Evolutionary conservation across 1,140 invertebrate species (phyloP), one percentile per base, ranked within the genome.

Genomic region (Cotesia typhae): DNA sequence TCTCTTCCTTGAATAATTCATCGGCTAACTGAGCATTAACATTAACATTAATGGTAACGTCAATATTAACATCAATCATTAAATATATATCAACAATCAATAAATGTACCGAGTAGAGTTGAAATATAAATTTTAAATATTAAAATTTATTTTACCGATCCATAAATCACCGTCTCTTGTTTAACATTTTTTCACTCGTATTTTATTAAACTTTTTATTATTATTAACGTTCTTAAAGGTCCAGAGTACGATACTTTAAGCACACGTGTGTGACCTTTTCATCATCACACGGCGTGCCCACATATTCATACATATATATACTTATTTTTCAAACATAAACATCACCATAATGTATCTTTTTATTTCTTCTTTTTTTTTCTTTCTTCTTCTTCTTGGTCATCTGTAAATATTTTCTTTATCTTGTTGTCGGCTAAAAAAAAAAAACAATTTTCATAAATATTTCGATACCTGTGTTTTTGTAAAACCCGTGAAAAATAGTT

Each of bases 401-500:
- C 53, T 17, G 5, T 12, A 57, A 57, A n/a, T 57, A 57, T 57
- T 14, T 17, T 57, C 53, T 57, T 20, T 57, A 20, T 20, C 53
- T 20, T 17, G 17, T 28, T 66, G 64, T 52, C 36, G 64, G 51
- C 36, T 7, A 36, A 55, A 67, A 53, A 36, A 55, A 67, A 53
- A 12, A n/a, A 55, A 35, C 4, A 67, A 36, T 63, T 37, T 63
- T 12, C 60, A 37, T 63, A 63, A 63, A 37, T 38, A 63, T 63
- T 37, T 53, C 17, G 20, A 20, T 28, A 17, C 7, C 4, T 9
- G 20, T 59, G 41, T 47, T 47, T 47, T 47, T 47, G 41, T 67
- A 9, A 35, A 28, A 51, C 41, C n/a, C 28, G 28, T 55, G 66
- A 67, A 67, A 67, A 67, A 67, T 67, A 67, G 52, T 67, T 65